Conservation (phyloP, 2,113 vertebrate genomes). For the Cochlearius cochlearius region DNA sequence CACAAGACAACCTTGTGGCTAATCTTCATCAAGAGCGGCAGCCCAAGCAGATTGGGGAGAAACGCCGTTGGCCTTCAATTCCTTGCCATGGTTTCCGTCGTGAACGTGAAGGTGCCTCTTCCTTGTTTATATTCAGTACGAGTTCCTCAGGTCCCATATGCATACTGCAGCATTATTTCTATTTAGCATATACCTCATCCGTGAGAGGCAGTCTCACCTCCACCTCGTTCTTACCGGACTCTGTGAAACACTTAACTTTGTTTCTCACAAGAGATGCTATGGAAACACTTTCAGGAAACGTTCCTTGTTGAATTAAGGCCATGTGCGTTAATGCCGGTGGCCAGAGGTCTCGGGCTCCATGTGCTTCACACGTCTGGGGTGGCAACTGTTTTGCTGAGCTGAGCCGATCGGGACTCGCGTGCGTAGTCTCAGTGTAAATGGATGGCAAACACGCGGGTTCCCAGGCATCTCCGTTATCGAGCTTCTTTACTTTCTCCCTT, state of each 20-base stretch:
- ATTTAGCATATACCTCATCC: slow-evolving; percentile 44
- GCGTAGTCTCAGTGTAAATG: rapidly evolving
- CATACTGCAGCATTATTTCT: background rate
- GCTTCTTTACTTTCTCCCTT: background rate
- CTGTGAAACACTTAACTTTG: background rate
- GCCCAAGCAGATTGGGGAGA: background rate
- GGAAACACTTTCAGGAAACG: background rate
- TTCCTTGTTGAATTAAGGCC: background rate
- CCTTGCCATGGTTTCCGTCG: background rate
- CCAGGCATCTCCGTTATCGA: background rate
- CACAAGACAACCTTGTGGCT: background rate
- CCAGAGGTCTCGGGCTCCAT: background rate
- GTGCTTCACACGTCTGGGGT: background rate
- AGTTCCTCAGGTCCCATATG: background rate
- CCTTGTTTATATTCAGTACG: background rate
- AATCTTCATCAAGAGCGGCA: background rate
- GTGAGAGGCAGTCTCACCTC: background rate
- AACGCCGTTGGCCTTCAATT: background rate
- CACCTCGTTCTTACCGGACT: background rate
- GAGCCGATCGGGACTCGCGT: background rate
- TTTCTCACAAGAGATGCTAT: background rate
- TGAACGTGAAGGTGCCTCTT: background rate
- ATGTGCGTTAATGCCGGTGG: background rate
- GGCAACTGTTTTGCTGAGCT: background rate
- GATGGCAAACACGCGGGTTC: background rate